Evolutionary conservation across 1,140 invertebrate species (phyloP), one percentile per base, ranked within the genome.

Genomic region (Goniozus legneri): DNA sequence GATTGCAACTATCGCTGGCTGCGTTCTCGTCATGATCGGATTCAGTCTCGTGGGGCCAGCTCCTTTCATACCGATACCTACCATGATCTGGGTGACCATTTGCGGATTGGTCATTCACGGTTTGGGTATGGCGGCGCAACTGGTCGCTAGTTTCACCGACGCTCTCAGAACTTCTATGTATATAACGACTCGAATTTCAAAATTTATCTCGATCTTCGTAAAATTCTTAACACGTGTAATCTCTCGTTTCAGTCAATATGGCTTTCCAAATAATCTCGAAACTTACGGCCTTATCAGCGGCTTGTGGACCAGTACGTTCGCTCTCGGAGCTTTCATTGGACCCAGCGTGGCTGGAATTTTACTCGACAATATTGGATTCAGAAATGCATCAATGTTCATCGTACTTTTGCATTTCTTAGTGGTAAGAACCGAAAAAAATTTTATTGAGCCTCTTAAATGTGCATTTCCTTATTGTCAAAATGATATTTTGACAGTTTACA

Each of bases 231-330:
- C n/a, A n/a, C n/a, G n/a, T 30, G n/a, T 30, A 30, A 27, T 38
- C 18, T 38, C 18, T 14, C 13, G 33, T 51, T 64, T 31, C 60
- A 88, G 86, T 58, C 68, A 78, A 1, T 75, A 83, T 47, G 89
- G 89, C 8, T 84, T 91, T 54, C 84, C 87, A 1, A 87, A 92
- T 62, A 88, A 84, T 44, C 75, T 92, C 24, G 84, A 89, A 64
- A 93, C 89, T 0, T 91, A 90, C 52, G 89, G 89, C 0, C 69
- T 92, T 19, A 84, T 92, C 34, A 92, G 89, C 2, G 88, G 87
- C 1, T 75, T 92, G 31, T 92, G 89, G 88, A 91, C 89, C 0
- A 91, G 88, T 8, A 84, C 86, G 0, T 91, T 91, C 64, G 89
- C 91, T 2, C 73, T 92, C 0, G 89, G 89, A n/a, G 87, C 87